phyloP scores from a whole-genome alignment of 2,113 vertebrate species.

The Gracilinanus agilis region DNA sequence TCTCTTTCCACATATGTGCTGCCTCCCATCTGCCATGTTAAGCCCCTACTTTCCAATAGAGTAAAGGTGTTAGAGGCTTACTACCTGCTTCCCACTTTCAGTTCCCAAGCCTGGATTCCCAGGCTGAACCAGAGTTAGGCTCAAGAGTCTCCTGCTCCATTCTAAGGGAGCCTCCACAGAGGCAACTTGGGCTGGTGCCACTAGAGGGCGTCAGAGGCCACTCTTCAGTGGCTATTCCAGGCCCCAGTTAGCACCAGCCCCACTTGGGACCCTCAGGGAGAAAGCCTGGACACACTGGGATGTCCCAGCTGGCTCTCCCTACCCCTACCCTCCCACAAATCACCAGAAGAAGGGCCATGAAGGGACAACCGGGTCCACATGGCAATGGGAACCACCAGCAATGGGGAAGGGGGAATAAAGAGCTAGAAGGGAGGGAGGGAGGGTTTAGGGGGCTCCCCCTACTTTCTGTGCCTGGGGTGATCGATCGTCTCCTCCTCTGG shows the following conservation, averaged over 20 bases:
- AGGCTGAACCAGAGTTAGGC: not conserved
- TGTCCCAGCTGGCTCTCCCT: not conserved
- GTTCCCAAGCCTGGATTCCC: not conserved
- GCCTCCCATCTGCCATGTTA: not conserved
- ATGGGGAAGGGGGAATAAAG: rapidly evolving
- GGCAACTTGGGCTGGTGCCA: not conserved
- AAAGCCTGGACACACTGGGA: not conserved
- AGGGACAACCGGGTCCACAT: not conserved
- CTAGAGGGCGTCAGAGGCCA: not conserved
- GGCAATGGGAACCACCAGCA: not conserved
- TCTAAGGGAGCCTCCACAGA: not conserved
- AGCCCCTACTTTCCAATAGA: not conserved
- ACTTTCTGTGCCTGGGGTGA: not conserved
- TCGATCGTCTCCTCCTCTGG: not conserved
- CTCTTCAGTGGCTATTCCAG: not conserved
- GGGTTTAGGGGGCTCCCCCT: not conserved
- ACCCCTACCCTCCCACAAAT: not conserved
- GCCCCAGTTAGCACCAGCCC: not conserved
- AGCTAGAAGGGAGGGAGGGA: not conserved
- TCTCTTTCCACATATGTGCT: not conserved
- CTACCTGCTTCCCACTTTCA: not conserved
- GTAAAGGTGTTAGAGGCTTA: not conserved
- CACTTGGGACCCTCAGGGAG: not conserved
- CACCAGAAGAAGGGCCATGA: not conserved
- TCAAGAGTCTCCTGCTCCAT: not conserved